Percentiles rank a stretch among this genome's conserved stretches.
Evolutionary conservation across 2,113 vertebrate genomes (phyloP).

Genomic region (Trogon surrucura): DNA sequence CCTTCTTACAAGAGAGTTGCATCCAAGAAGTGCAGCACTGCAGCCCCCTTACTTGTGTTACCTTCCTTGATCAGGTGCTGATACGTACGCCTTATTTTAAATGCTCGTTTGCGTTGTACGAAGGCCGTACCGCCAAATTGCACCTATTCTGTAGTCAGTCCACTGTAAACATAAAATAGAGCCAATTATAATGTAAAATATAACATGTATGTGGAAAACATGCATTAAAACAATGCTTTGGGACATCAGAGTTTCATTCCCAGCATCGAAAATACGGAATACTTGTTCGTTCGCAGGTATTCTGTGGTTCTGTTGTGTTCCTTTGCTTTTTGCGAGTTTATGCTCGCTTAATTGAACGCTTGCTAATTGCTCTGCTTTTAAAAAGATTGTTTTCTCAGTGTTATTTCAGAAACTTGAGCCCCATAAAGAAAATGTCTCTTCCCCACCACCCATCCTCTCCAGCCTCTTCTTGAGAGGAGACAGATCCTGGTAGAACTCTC

Average conservation of each 20-base stretch:
- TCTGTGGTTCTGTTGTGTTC: not conserved
- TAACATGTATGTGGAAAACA: not conserved
- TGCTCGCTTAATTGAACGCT: not conserved
- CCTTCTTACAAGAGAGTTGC: not conserved
- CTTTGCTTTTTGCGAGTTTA: not conserved
- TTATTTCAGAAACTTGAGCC: not conserved
- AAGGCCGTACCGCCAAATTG: not conserved
- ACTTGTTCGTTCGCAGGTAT: not conserved
- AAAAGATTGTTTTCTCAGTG: not conserved
- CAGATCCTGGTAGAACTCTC: not conserved
- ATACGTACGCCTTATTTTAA: not conserved
- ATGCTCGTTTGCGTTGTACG: not conserved
- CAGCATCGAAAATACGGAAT: not conserved
- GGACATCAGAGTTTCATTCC: not conserved
- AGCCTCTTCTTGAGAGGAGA: not conserved
- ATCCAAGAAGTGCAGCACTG: not conserved
- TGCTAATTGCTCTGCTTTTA: not conserved
- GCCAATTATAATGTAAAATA: not conserved
- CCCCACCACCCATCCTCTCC: no score
- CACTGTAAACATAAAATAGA: not conserved
- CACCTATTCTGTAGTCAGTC: not conserved
- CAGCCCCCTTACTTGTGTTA: not conserved
- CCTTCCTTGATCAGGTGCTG: not conserved
- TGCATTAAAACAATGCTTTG: not conserved
- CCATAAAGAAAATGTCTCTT: not conserved